Evolutionary conservation across 1,140 invertebrate genomes (phyloP).

Genomic region (Drosophila rufa): DNA sequence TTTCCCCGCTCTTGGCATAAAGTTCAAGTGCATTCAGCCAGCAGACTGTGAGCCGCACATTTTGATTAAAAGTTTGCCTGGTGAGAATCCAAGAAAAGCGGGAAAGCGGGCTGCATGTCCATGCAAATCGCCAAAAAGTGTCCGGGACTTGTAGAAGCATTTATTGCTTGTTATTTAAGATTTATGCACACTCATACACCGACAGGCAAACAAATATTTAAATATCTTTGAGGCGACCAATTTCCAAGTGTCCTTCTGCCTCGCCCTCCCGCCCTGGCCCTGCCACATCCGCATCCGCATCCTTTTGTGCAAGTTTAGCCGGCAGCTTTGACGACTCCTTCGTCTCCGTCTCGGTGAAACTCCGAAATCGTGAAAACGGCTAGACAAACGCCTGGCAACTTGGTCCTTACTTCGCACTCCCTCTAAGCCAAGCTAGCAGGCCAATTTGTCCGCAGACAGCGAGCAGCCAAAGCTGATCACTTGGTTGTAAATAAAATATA

Average conservation of each 20-base stretch:
- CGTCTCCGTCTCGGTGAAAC: constrained; percentile 10
- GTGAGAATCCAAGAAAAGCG: constrained; percentile 19
- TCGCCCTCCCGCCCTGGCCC: too few relatives aligned
- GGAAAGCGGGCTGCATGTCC: background rate
- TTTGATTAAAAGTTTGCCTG: constrained; percentile 74
- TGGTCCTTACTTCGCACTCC: constrained; percentile 47
- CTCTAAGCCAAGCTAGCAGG: constrained; percentile 37
- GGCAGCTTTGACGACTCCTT: constrained; percentile 65
- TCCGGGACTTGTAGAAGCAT: constrained; percentile 52
- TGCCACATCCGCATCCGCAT: constrained; percentile 13
- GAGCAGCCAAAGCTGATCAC: too few relatives aligned
- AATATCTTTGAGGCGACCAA: constrained; percentile 77
- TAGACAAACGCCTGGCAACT: constrained; percentile 73
- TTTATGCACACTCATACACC: constrained; percentile 52
- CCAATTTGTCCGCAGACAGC: constrained; percentile 60
- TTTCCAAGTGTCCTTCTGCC: constrained; percentile 56
- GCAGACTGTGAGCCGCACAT: constrained; percentile 65
- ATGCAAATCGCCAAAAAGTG: constrained; percentile 50
- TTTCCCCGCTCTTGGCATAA: constrained; percentile 16
- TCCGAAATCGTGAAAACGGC: constrained; percentile 44
- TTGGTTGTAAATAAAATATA: constrained; percentile 1
- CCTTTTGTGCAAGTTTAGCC: constrained; percentile 65
- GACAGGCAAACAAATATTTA: constrained; percentile 63
- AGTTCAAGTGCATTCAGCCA: constrained; percentile 64
- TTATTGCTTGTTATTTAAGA: constrained; percentile 82